These are phyloP conservation scores for Lutjanus campechanus DNA, from an alignment of 2,797 vertebrate species.

Conservation along the genomic window DNA sequence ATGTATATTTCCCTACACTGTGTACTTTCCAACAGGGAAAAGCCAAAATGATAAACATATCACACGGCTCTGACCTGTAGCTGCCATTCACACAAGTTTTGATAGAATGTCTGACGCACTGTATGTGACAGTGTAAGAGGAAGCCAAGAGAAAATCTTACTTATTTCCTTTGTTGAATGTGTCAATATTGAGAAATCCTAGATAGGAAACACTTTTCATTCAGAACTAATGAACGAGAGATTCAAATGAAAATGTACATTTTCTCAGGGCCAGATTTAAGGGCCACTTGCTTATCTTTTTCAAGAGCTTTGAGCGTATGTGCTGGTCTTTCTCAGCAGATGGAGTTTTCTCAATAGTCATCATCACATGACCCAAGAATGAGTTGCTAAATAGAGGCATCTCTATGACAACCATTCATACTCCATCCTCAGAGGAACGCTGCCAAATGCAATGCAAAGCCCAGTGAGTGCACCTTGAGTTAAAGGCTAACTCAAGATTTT, in stretches of 20 bases:
- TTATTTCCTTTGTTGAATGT: neutral
- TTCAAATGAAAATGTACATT: neutral
- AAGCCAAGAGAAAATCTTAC: neutral
- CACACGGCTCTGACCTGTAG: neutral
- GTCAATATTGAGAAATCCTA: too few species aligned
- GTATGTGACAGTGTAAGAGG: neutral
- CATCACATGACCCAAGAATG: too few species aligned
- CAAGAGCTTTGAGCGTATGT: too few species aligned
- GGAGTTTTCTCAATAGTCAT: too few species aligned
- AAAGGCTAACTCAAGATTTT: too few species aligned
- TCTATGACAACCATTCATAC: too few species aligned
- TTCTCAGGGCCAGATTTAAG: neutral
- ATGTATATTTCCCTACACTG: neutral
- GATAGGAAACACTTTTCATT: neutral
- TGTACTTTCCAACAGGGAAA: neutral
- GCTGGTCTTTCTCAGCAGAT: too few species aligned
- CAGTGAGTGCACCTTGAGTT: too few species aligned
- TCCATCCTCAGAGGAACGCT: too few species aligned
- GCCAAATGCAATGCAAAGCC: too few species aligned
- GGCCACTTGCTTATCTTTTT: too few species aligned
- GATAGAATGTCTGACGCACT: neutral
- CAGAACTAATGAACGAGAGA: neutral
- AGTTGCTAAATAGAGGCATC: too few species aligned
- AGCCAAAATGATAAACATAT: neutral
- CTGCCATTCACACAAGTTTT: neutral